A percentile compares a stretch with the other conserved stretches of the same genome.
Evolutionary conservation across 2,113 vertebrate genomes (phyloP).

Genomic region (Eclectus roratus): DNA sequence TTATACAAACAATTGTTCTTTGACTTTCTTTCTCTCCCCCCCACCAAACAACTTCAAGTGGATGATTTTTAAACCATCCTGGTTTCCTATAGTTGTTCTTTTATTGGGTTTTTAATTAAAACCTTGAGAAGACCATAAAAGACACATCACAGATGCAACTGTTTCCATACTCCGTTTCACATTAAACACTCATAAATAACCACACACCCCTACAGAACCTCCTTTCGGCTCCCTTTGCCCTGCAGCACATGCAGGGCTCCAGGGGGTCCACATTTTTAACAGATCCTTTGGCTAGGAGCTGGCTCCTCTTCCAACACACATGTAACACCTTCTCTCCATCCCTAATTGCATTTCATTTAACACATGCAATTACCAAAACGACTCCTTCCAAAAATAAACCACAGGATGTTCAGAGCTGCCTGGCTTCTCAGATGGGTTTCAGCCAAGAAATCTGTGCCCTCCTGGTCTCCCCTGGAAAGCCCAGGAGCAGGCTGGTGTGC

Average conservation of each 20-base stretch:
- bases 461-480: background rate
- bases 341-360: constrained; percentile 19
- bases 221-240: background rate
- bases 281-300: background rate
- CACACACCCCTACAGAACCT: background rate
- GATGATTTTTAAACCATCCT: constrained; percentile 1
- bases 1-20: background rate
- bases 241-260: background rate
- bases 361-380: background rate
- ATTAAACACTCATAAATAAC: background rate
- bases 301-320: background rate
- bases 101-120: background rate
- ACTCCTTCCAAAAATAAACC: constrained; percentile 27
- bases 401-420: background rate
- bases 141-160: background rate
- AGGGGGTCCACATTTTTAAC: background rate
- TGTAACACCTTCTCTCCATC: background rate
- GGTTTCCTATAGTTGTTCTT: background rate
- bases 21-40: background rate
- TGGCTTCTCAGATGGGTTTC: background rate
- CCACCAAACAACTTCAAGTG: background rate
- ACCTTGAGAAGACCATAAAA: background rate
- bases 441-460: background rate
- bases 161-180: background rate
- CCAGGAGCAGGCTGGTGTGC: background rate